Evolutionary conservation across 35 echinoderm and acorn worm genomes (phyloP), one percentile per base, ranked within the genome.

Genomic region (Eucidaris tribuloides): DNA sequence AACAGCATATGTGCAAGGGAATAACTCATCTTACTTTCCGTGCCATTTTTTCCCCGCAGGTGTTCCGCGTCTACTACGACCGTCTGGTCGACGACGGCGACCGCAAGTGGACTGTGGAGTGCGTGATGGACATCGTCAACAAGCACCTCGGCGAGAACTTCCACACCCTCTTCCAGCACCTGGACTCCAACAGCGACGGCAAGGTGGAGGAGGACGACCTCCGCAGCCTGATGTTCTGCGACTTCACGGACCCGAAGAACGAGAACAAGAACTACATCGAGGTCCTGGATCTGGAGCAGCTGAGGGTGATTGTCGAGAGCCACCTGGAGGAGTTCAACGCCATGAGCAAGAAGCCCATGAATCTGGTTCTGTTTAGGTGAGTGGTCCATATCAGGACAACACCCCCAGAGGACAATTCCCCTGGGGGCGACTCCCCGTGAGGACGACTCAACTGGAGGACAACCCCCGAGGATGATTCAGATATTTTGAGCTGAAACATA

Each of bases 201-300:
- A 93, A 86, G n/a, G 90, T 97, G 0, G 86, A 83, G 33, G 94
- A 97, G 66, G 94, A 97, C 66, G 94, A 97, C 82, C 82, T 97
- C 1, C 90, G 94, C 15, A 97, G 94, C 65, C 60, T 97, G 9
- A 65, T 97, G 46, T 97, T 92, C 89, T 97, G 94, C 20, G 94
- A 97, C 77, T 97, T 97, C 83, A 83, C 91, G 22, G 94, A 97
- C 58, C 90, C 94, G 1, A 97, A 97, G 83, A 89, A 92, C 35
- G 94, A 97, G 65, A 97, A 97, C 70, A 97, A 97, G 87, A 97
- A 84, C 57, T 97, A 97, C 60, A 74, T 97, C 14, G 94, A 97
- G 72, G 90, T 97, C 4, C 43, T 43, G 36, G 63, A 90, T 58
- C 63, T 92, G 31, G 90, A 97, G 62, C 88, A 92, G 31, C 65